These are phyloP conservation scores for Cochlearius cochlearius DNA, from an alignment of 2,113 vertebrate species.

Conservation along the genomic window DNA sequence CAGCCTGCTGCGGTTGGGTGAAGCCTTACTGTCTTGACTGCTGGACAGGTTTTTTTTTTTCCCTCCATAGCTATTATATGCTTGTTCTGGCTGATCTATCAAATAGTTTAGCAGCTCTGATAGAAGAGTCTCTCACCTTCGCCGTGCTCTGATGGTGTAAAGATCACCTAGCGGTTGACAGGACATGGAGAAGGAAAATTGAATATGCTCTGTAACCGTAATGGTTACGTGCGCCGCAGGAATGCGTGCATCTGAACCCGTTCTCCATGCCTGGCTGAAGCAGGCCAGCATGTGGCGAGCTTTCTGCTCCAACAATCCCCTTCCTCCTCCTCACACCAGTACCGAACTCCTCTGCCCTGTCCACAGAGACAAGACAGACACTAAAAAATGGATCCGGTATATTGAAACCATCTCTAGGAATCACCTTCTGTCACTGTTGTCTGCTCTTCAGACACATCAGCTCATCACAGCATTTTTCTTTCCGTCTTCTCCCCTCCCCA, in stretches of 20 bases:
- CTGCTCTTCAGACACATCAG: background rate
- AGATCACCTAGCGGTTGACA: background rate
- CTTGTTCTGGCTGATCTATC: background rate
- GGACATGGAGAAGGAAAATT: background rate
- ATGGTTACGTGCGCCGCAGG: background rate
- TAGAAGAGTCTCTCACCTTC: background rate
- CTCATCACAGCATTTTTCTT: background rate
- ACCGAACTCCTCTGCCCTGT: background rate
- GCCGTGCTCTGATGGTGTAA: background rate
- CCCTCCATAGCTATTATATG: background rate
- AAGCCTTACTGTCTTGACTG: background rate
- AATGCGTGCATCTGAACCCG: background rate
- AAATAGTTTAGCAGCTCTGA: background rate
- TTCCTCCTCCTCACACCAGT: background rate
- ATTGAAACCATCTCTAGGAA: background rate
- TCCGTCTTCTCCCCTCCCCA: background rate
- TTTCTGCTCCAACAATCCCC: background rate
- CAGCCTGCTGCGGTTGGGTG: background rate
- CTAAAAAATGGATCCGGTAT: fast-evolving
- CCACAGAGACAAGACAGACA: background rate
- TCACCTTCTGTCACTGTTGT: background rate
- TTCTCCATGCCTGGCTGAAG: background rate
- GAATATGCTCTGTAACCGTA: background rate
- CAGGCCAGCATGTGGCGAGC: background rate
- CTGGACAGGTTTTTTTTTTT: background rate